Conservation (phyloP, 2,113 vertebrate genomes). For the Syngnathus typhle region DNA sequence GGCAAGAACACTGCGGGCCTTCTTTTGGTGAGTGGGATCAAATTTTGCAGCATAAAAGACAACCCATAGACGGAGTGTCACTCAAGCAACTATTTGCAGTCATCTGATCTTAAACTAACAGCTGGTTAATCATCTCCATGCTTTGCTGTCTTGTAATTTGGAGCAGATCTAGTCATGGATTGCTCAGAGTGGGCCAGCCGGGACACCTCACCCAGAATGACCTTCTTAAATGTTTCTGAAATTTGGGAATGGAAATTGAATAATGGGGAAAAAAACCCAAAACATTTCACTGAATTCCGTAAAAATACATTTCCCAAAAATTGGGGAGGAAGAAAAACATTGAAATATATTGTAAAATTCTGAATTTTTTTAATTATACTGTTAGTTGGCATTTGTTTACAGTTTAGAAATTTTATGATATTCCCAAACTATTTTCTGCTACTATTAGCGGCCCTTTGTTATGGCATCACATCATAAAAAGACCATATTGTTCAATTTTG, state of each 20-base stretch:
- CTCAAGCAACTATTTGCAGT: slow-evolving; percentile 2
- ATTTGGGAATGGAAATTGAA: neutral
- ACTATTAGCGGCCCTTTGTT: too few species aligned
- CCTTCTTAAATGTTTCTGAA: neutral
- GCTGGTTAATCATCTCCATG: neutral
- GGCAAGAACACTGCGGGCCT: slow-evolving; percentile 34
- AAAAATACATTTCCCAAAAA: too few species aligned
- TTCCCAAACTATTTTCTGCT: too few species aligned
- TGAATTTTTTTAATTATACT: too few species aligned
- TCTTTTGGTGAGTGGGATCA: slow-evolving; percentile 28
- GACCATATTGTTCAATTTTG: too few species aligned
- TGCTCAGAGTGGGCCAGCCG: neutral
- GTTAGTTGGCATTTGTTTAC: too few species aligned
- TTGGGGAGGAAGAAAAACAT: too few species aligned
- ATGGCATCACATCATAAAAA: too few species aligned
- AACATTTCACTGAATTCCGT: too few species aligned
- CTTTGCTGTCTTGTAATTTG: slow-evolving; percentile 1
- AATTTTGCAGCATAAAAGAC: neutral
- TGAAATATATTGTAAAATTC: too few species aligned
- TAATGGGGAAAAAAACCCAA: neutral
- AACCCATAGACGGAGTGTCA: neutral
- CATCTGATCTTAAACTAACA: slow-evolving; percentile 5
- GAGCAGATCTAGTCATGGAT: neutral
- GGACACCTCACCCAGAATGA: neutral
- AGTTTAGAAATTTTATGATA: too few species aligned